Base-by-base conservation (phyloP, 1,140 invertebrate species). In the Halictus rubicundus region DNA sequence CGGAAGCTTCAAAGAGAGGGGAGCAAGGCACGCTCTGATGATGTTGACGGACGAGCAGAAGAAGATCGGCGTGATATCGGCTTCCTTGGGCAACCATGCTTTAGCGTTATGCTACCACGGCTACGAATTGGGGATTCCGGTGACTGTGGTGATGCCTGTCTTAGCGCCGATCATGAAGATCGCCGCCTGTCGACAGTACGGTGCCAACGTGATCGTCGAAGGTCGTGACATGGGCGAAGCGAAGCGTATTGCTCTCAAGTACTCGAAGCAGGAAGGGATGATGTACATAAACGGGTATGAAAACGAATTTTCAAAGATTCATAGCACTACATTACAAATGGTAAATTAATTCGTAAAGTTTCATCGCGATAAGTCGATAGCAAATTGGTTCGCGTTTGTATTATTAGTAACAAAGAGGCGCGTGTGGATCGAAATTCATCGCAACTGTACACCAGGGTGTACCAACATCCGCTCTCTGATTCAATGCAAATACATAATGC, bases 151-250 rank as follows among this genome's bases (percentile, higher is more conserved):
- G 0, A 99, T 99, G 98, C 98, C 98, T 0, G 95, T 96, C 19
- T 95, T 97, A 2, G 97, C 97, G 0, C 97, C 97, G 0, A 97
- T 99, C 60, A 99, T 99, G 97, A 99, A 99, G 93, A 96, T 99
- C 61, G 95, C 97, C 82, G 95, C 96, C 68, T 99, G 98, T 90
- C 94, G 95, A 65, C 95, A 96, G 73, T 97, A 95, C 88, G 97
- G 97, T 21, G 98, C 98, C 1, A 95, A 95, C 59, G 97, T 99
- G 16, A 95, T 99, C 19, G 95, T 99, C 5, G 93, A 96, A 42
- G 98, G 98, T 6, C 92, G 95, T 27, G 96, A 98, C 88, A 98
- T 99, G 95, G 95, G 94, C 27, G 97, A 98, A 92, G 96, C 97
- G 0, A 98, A 97, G 89, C 94, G 94, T 61, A 93, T 96, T 88